Evolutionary conservation across 2,113 vertebrate species (phyloP).

Genomic region (Charina bottae): DNA sequence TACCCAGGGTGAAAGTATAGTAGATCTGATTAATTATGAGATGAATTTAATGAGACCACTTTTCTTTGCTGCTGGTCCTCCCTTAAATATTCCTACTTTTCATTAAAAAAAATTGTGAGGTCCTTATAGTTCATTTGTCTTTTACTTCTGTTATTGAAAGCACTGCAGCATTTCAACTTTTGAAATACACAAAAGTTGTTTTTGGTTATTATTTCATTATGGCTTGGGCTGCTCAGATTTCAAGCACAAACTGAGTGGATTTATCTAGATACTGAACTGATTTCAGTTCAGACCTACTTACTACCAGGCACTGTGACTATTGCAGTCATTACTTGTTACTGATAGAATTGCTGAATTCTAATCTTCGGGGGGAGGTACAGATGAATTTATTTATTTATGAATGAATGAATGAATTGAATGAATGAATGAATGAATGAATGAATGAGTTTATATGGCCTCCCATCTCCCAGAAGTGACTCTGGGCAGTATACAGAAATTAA

Average conservation of each 20-base stretch:
- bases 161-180: background rate
- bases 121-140: background rate
- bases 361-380: too few relatives aligned
- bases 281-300: background rate
- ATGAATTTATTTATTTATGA: too few relatives aligned
- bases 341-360: too few relatives aligned
- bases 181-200: background rate
- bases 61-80: background rate
- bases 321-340: too few relatives aligned
- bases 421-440: too few relatives aligned
- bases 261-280: background rate
- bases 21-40: constrained; percentile 12
- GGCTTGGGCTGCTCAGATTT: too few relatives aligned
- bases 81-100: background rate
- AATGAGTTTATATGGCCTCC: too few relatives aligned
- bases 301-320: too few relatives aligned
- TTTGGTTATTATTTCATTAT: background rate
- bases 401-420: too few relatives aligned
- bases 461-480: too few relatives aligned
- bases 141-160: background rate
- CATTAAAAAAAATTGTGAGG: constrained; percentile 2
- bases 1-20: constrained; percentile 28
- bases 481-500: too few relatives aligned
- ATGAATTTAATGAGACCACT: constrained; percentile 21
- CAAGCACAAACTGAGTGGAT: too few relatives aligned